Conservation (phyloP, 2,888 invertebrate species). For the Mythimna impura region DNA sequence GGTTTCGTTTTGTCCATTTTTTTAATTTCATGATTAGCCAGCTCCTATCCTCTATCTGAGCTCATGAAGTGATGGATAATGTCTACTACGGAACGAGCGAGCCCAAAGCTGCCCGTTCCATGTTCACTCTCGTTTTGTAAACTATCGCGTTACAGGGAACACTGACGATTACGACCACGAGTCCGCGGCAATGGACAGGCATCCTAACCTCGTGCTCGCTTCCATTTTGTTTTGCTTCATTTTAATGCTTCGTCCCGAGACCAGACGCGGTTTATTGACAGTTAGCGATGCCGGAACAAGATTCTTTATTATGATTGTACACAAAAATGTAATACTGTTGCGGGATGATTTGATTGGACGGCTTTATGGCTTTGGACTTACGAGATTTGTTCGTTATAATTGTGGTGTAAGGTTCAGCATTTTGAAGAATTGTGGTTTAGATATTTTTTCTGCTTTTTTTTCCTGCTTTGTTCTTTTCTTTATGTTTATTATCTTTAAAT, state of each 20-base stretch:
- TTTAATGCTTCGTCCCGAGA: constrained; percentile 53
- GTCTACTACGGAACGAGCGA: not conserved
- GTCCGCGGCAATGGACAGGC: constrained; percentile 16
- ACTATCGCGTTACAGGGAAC: not conserved
- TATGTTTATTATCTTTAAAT: not conserved
- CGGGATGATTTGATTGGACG: constrained; percentile 56
- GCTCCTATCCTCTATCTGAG: not conserved
- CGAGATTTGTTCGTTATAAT: constrained; percentile 56
- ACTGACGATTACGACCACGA: not conserved
- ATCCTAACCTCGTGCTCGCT: constrained; percentile 30
- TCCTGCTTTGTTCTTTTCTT: not conserved
- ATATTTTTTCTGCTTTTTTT: not conserved
- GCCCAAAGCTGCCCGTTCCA: not conserved
- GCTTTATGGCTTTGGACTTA: constrained; percentile 49
- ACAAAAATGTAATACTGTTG: constrained; percentile 62
- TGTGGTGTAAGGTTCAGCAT: constrained; percentile 30
- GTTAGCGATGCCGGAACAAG: constrained; percentile 62
- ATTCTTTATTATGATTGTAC: constrained; percentile 70
- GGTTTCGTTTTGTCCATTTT: too few relatives aligned
- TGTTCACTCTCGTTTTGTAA: not conserved
- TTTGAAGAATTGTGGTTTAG: constrained; percentile 33
- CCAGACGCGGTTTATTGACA: constrained; percentile 64
- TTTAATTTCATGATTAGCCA: too few relatives aligned
- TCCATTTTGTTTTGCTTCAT: constrained; percentile 58
- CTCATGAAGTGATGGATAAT: not conserved